Evolutionary conservation across 2,888 invertebrate genomes (phyloP), one percentile per base, ranked within the genome.

Genomic region (Acleris laterana): DNA sequence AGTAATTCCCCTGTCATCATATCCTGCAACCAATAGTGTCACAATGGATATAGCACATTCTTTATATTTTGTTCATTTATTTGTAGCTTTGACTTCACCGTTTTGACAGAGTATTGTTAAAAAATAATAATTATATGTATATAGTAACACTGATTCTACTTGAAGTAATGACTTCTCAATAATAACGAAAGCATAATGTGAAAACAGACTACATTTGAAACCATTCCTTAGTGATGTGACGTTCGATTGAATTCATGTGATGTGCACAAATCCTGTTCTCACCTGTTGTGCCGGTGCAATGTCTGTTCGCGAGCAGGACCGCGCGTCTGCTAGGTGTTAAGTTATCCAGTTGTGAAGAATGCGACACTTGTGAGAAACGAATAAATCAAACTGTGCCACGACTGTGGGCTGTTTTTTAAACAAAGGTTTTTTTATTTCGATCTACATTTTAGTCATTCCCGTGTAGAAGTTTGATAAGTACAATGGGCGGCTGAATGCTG

Each of bases 351-450:
- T 88, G 82, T 85, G 83, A 78, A 79, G 73, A 78, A 81, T 79
- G 80, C 81, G 81, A 85, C 84, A 84, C 78, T 56, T 85, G 80
- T 81, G 83, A 83, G 83, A 82, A 84, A 79, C 77, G 77, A 91
- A 90, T 91, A 91, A 92, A 92, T 88, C 87, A 81, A 85, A 87
- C 85, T 86, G 81, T 84, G 82, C 89, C 89, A 87, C 89, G 77
- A 74, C 77, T 85, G 89, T 89, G 89, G 88, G 77, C 87, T 85
- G 87, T 86, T 89, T 90, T 89, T 86, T 83, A 84, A 72, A 50
- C 42, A 50, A 38, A 62, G 65, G 42, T 76, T 82, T 81, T 69
- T 68, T 63, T 44, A 58, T 58, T 58, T 52, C 3, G 16, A 46
- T 13, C 3, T 38, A 13, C 4, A 11, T 38, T 13, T 38, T 13